Base-by-base conservation (phyloP, 37 sponge, comb jelly and placozoan species). In the Petrosia ficiformis region DNA sequence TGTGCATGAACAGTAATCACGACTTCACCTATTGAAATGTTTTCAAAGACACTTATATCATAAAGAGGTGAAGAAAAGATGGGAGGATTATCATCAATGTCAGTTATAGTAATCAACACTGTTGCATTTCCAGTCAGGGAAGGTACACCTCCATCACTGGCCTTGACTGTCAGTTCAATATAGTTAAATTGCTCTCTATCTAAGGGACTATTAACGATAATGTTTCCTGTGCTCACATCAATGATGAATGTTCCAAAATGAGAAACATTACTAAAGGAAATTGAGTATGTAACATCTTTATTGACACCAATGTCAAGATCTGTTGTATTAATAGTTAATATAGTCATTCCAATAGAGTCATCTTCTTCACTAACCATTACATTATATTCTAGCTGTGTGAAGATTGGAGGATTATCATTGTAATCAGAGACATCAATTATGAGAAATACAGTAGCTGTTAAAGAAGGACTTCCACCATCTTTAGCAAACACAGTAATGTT, bases 321-420 rank as follows among this genome's bases (percentile, higher is more conserved):
- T 25, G 82, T 72, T 3, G 93, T 89, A 57, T 44, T 61, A 2
- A 84, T 59, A 43, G 40, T 4, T 1, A 83, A 41, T 10, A 94
- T 52, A 2, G 38, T 14, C 2, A 75, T 41, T 39, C 72, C 68
- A 19, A 41, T 2, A 3, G 68, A 28, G 39, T 56, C 64, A 36
- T 76, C 73, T n/a, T n/a, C n/a, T 52, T 87, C 87, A 0, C 57
- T 26, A 2, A 92, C 67, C 22, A 42, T 54, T n/a, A 44, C 8
- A 8, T 43, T 72, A 57, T 79, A 65, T 29, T 31, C 33, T 34
- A 68, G 8, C 10, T 11, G 30, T 42, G 43, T n/a, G 63, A 88
- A 78, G 35, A 68, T 43, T 35, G 87, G 87, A 48, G 87, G 19
- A 34, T 85, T 81, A 65, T 90, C 90, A 79, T 86, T 91, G 19